Base-by-base conservation (phyloP, 2,113 vertebrate genomes). In the Sceloporus undulatus region DNA sequence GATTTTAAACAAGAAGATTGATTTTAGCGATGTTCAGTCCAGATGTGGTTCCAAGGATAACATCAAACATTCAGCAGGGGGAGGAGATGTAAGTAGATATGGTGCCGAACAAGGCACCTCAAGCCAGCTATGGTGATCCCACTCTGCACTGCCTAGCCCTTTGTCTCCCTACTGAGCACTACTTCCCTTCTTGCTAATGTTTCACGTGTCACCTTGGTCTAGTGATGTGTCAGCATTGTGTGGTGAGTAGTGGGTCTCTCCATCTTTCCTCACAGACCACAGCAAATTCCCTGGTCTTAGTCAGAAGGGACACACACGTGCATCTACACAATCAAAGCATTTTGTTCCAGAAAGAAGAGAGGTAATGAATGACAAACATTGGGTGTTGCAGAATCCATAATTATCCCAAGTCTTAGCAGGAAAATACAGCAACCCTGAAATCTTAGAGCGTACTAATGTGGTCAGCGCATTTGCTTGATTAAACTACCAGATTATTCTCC, bases 1-100 rank as follows among this genome's bases (percentile, higher is more conserved):
- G 90, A 98, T 99, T 97, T 98, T 98, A 98, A 98, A 97, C 97
- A 97, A 97, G 98, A 98, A 98, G 98, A 97, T 97, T 94, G 98
- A 99, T 98, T 97, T 98, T 98, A 98, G 96, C 89, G 97, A 97
- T 94, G 92, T 97, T 95, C 96, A 98, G 70, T 97, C 98, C 96
- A 98, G 98, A 93, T 98, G 98, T 96, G 97, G 97, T 96, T 98
- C 98, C 97, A 98, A 97, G 98, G 98, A 98, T 97, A 98, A 98
- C 97, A 97, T 98, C 98, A 98, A 96, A 97, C 97, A 97, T 96
- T 96, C 97, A 94, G 97, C 97, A 86, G 97, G 93, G 95, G 98
- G 97, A 95, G 97, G 97, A 97, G 97, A 98, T 96, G 98, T 98
- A 98, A 98, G 98, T 99, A 98, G 93, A 87, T 90, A 90, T 81